Evolutionary conservation across 2,113 vertebrate genomes (phyloP), one percentile per base, ranked within the genome.

Genomic region (Muscicapa adusta): DNA sequence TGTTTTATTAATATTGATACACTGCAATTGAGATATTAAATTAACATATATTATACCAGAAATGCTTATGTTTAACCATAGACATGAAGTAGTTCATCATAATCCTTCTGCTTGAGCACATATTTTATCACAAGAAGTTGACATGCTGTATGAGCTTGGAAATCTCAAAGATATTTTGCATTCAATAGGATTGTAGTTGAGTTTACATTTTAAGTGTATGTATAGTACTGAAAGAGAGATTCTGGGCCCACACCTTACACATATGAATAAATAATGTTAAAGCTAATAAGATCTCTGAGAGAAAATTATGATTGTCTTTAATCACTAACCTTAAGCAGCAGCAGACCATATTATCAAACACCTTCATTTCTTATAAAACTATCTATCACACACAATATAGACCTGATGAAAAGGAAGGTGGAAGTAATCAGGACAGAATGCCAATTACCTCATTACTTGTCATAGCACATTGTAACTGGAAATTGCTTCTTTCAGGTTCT

Each of bases 401-500:
- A 98, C 98, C 98, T 98, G 98, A 98, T 98, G 98, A 98, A 98
- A 98, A 98, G 97, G 98, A 98, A 98, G 98, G 98, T 98, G 96
- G 98, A 98, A 98, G 98, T 97, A 98, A 98, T 98, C 98, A 98
- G 98, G 98, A 98, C 97, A 97, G 99, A 99, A 99, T 99, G 99
- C 98, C 99, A 99, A 99, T 98, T 99, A 98, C 98, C 99, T 99
- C 99, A 99, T 99, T 99, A 99, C 98, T 98, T 99, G 99, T 99
- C 99, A 99, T 98, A 97, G 98, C 99, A 98, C 99, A 99, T 99
- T 99, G 99, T 99, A 99, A 99, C 99, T 99, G 99, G 99, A 99
- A 99, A 99, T 99, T 99, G 99, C 99, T 99, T 99, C 99, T 99
- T 99, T 99, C 99, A 99, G 99, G 98, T 99, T 99, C 99, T 99